Conservation (phyloP, 2,888 invertebrate genomes). For the Venusia cambrica region DNA sequence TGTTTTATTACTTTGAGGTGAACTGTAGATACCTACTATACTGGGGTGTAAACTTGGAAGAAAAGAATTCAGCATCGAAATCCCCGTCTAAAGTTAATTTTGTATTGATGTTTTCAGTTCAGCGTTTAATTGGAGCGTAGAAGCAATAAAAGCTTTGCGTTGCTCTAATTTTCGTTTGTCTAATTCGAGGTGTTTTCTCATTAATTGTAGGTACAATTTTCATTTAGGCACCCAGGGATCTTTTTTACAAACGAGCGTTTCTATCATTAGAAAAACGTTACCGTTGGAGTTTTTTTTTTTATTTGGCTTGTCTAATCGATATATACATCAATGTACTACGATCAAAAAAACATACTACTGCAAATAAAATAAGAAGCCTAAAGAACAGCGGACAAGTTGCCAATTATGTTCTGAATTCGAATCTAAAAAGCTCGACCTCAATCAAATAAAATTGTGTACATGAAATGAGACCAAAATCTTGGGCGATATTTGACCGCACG, state of each 20-base stretch:
- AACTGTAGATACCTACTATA: slow-evolving; percentile 8
- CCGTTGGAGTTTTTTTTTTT: too few species aligned
- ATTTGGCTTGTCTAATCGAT: background rate
- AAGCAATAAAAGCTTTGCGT: slow-evolving; percentile 28
- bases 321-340: background rate
- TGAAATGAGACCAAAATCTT: slow-evolving; percentile 12
- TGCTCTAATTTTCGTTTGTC: slow-evolving; percentile 36
- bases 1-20: slow-evolving; percentile 12
- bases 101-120: slow-evolving; percentile 16
- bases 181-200: slow-evolving; percentile 41
- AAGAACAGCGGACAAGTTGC: slow-evolving; percentile 6
- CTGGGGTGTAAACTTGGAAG: slow-evolving; percentile 6
- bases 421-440: slow-evolving; percentile 11
- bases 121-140: slow-evolving; percentile 20
- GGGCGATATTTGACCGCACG: slow-evolving; percentile 36
- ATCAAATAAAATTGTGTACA: slow-evolving; percentile 17
- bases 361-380: slow-evolving; percentile 2
- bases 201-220: slow-evolving; percentile 37
- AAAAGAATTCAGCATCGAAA: background rate
- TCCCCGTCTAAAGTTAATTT: slow-evolving; percentile 3
- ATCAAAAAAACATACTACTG: too few species aligned
- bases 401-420: slow-evolving; percentile 6
- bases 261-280: too few species aligned
- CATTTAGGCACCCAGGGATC: too few species aligned
- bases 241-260: slow-evolving; percentile 30